phyloP scores from a whole-genome alignment of 2,888 invertebrate genomes.

The Tinea trinotella region DNA sequence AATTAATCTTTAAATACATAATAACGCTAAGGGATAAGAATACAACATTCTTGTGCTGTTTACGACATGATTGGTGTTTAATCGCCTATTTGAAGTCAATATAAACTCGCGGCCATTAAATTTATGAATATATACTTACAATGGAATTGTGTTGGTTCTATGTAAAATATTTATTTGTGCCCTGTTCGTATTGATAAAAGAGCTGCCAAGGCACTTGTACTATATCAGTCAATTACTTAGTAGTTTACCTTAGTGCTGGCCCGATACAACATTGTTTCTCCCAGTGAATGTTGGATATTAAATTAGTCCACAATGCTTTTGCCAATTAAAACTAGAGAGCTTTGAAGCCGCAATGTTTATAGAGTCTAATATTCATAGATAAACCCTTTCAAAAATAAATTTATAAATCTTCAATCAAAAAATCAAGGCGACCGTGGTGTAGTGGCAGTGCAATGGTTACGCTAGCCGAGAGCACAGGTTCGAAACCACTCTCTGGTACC shows the following conservation, averaged over 20 bases:
- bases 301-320: neutral
- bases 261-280: neutral
- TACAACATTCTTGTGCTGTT: slow-evolving; percentile 4
- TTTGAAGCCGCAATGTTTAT: neutral
- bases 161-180: neutral
- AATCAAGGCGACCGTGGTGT: neutral
- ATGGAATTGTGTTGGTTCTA: slow-evolving; percentile 12
- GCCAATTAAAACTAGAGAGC: neutral
- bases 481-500: too few species aligned
- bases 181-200: slow-evolving; percentile 11
- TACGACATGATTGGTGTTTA: slow-evolving; percentile 16
- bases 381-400: neutral
- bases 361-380: too few species aligned
- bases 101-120: slow-evolving; percentile 2
- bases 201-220: slow-evolving; percentile 17
- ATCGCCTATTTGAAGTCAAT: slow-evolving; percentile 15
- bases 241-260: slow-evolving; percentile 7
- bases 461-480: too few species aligned
- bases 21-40: slow-evolving; percentile 5
- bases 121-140: slow-evolving; percentile 14
- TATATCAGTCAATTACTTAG: slow-evolving; percentile 17
- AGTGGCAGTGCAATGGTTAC: too few species aligned
- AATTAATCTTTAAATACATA: slow-evolving; percentile 11
- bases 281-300: neutral
- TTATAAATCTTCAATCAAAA: neutral